A percentile compares a stretch with the other conserved stretches of the same genome.
phyloP scores from a whole-genome alignment of 2,797 vertebrate species.

The Poecilia velifera region DNA sequence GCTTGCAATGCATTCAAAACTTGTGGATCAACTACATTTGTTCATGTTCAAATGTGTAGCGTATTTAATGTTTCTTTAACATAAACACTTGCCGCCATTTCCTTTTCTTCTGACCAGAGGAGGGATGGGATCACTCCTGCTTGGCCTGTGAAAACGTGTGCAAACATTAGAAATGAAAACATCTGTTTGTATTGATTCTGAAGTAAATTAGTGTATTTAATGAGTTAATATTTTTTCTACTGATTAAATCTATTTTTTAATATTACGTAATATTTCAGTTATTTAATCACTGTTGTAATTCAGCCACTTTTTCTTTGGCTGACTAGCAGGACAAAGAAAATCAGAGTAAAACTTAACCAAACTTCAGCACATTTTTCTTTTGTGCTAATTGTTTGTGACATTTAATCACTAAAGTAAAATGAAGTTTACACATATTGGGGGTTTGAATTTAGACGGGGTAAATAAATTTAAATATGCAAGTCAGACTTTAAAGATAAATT shows the following conservation, averaged over 20 bases:
- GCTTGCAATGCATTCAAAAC: neutral
- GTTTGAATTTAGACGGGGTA: neutral
- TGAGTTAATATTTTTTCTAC: neutral
- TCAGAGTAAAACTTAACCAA: neutral
- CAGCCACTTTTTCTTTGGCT: neutral
- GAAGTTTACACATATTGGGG: neutral
- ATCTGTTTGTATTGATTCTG: neutral
- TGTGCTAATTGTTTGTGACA: neutral
- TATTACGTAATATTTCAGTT: neutral
- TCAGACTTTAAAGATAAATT: neutral
- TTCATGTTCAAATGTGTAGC: neutral
- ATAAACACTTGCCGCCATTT: neutral
- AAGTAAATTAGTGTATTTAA: neutral
- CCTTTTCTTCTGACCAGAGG: neutral
- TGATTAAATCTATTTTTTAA: neutral
- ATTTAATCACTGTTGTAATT: neutral
- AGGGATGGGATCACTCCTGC: neutral
- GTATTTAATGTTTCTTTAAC: neutral
- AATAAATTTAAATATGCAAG: neutral
- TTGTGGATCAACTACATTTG: neutral
- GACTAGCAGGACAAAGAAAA: neutral
- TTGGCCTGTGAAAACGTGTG: neutral
- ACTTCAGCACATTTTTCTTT: neutral
- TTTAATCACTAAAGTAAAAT: neutral
- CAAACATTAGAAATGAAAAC: neutral